phyloP scores from a whole-genome alignment of 2,113 vertebrate genomes.

The Zeus faber region DNA sequence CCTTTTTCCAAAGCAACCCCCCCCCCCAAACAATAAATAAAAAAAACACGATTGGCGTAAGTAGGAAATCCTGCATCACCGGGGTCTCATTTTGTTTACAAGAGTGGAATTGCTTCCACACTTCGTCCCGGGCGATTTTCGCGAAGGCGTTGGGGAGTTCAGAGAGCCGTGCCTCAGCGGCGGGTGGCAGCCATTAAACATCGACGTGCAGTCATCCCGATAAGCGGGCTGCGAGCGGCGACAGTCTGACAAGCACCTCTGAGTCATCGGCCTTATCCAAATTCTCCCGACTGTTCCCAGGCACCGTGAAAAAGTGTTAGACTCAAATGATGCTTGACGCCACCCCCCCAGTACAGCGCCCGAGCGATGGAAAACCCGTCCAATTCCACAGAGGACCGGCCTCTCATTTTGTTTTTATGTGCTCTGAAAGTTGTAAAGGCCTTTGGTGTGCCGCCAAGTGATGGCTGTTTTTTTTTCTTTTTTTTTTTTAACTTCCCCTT shows the following conservation, averaged over 20 bases:
- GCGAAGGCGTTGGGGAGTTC: too few species aligned
- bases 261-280: slow-evolving; percentile 38
- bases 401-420: too few species aligned
- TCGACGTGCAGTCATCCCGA: slow-evolving; percentile 48
- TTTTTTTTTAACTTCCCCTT: not conserved
- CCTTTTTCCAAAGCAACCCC: too few species aligned
- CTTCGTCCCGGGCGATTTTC: slow-evolving; percentile 30
- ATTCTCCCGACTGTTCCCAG: not conserved
- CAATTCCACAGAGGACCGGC: too few species aligned
- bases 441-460: not conserved
- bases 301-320: too few species aligned
- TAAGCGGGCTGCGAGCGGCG: slow-evolving; percentile 37
- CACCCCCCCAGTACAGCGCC: too few species aligned
- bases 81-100: slow-evolving; percentile 58
- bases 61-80: slow-evolving; percentile 44
- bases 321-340: too few species aligned
- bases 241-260: slow-evolving; percentile 28
- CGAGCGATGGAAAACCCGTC: too few species aligned
- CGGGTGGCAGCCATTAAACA: slow-evolving; percentile 51
- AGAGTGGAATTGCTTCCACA: slow-evolving; percentile 69
- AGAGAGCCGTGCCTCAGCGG: too few species aligned
- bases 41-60: not conserved
- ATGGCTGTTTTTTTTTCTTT: slow-evolving; percentile 27
- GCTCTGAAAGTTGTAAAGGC: not conserved
- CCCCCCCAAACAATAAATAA: too few species aligned